Evolutionary conservation across 1,140 invertebrate genomes (phyloP), one percentile per base, ranked within the genome.

Genomic region (Eufriesea mexicana): DNA sequence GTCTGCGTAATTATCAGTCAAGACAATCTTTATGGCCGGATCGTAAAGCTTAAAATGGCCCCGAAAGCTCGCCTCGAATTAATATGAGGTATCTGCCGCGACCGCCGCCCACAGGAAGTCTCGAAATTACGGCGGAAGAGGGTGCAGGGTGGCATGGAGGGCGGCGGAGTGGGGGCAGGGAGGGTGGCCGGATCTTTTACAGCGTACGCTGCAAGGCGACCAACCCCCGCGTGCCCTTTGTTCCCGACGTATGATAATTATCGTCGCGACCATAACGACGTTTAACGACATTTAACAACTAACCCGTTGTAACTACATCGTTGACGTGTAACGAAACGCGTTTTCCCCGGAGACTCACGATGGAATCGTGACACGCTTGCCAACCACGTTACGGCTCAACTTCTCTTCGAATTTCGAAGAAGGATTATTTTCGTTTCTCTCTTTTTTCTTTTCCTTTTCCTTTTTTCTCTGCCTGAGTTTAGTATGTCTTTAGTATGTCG

Each of bases 11-110:
- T 91, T 91, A 92, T 92, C 91, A 83, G 84, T 64, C 84, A 85
- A 88, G 89, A 82, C 84, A 68, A 91, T 92, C 91, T 92, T 92
- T 91, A 91, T 86, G 82, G 77, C 70, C 51, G 62, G 80, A 86
- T 90, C 89, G 86, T 92, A 91, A 90, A 91, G 75, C 79, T 85
- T 79, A 84, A 89, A 90, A 83, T 73, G 79, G 79, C 49, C 70
- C 67, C 71, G 87, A 89, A 91, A 91, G 85, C 88, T 90, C 83
- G 79, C 62, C 84, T 68, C 78, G 84, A 80, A 90, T 89, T 90
- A 90, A 90, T 89, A 87, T 71, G 84, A 45, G 78, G 49, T 88
- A 89, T 89, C 86, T 84, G 57, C 79, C 66, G 67, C 64, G 81
- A 54, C 68, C 57, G 73, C 51, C 51, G 83, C 67, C 73, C 79